Evolutionary conservation across 2,113 vertebrate species (phyloP).

Genomic region (Thryonomys swinderianus): DNA sequence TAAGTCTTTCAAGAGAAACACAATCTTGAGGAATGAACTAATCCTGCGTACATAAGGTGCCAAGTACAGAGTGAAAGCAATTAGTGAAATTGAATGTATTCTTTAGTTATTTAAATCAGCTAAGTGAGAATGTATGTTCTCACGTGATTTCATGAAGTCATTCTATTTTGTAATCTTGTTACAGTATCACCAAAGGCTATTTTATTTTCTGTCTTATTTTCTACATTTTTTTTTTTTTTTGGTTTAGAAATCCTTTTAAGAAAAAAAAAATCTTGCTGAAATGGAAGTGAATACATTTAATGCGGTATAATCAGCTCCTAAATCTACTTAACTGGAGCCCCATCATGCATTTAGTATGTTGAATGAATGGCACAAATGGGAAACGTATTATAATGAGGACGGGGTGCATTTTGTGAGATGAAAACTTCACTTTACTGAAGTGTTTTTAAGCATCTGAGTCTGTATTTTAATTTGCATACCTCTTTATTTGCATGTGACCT

Average conservation of each 20-base stretch:
- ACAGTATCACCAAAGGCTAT: conserved; percentile 60
- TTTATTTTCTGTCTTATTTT: conserved; percentile 70
- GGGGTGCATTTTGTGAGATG: conserved; percentile 63
- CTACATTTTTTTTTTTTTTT: conserved; percentile 53
- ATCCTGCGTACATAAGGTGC: conserved; percentile 20
- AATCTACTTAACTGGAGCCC: conserved; percentile 77
- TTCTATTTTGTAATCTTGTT: conserved; percentile 60
- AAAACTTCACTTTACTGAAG: conserved; percentile 75
- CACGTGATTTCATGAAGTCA: conserved; percentile 41
- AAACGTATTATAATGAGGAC: conserved; percentile 73
- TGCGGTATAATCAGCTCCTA: conserved; percentile 77
- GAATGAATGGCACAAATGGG: conserved; percentile 74
- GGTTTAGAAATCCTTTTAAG: conserved; percentile 74
- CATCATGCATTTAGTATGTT: conserved; percentile 67
- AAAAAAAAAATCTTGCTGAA: conserved; percentile 65
- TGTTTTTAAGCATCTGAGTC: conserved; percentile 81
- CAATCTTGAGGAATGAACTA: neutral
- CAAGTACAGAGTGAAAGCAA: conserved; percentile 42
- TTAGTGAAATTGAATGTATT: conserved; percentile 40
- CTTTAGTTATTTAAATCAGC: conserved; percentile 53
- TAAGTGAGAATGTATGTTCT: conserved; percentile 32
- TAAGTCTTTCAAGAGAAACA: conserved; percentile 13
- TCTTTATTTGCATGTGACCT: conserved; percentile 80
- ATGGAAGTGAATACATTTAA: conserved; percentile 77
- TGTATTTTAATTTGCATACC: conserved; percentile 81